Conservation (phyloP, 2,113 vertebrate species). For the Brachypodius melanocephalos region DNA sequence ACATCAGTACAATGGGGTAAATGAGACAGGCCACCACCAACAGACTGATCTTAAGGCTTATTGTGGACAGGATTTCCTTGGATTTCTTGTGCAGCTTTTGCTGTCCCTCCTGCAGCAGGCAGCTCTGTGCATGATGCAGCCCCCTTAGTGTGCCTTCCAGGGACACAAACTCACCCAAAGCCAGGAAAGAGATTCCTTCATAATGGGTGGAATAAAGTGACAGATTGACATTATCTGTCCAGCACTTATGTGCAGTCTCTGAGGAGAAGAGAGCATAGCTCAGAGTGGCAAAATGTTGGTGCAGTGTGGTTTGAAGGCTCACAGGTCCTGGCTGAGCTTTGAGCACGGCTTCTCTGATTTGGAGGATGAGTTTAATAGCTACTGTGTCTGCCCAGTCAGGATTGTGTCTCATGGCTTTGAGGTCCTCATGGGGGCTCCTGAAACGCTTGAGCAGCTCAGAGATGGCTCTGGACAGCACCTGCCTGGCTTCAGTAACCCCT, state of each 20-base stretch:
- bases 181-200: conserved; percentile 12
- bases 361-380: conserved; percentile 74
- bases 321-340: background rate
- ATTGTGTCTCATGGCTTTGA: conserved; percentile 64
- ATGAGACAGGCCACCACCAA: conserved; percentile 78
- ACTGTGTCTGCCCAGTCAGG: conserved; percentile 74
- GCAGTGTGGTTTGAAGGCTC: conserved; percentile 58
- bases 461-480: conserved; percentile 35
- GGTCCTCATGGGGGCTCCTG: conserved; percentile 40
- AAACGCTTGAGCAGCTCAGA: conserved; percentile 70
- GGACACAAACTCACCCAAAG: background rate
- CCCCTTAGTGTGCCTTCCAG: background rate
- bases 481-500: background rate
- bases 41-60: conserved; percentile 80
- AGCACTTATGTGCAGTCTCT: conserved; percentile 73
- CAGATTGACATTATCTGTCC: conserved; percentile 67
- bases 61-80: conserved; percentile 66
- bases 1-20: conserved; percentile 82
- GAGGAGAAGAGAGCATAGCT: conserved; percentile 71
- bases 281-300: conserved; percentile 31
- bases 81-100: conserved; percentile 68
- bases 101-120: conserved; percentile 67
- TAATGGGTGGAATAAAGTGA: conserved; percentile 31
- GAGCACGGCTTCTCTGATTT: conserved; percentile 68
- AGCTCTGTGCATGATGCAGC: conserved; percentile 40